Evolutionary conservation across 2,113 vertebrate species (phyloP).

Genomic region (Spea bombifrons): DNA sequence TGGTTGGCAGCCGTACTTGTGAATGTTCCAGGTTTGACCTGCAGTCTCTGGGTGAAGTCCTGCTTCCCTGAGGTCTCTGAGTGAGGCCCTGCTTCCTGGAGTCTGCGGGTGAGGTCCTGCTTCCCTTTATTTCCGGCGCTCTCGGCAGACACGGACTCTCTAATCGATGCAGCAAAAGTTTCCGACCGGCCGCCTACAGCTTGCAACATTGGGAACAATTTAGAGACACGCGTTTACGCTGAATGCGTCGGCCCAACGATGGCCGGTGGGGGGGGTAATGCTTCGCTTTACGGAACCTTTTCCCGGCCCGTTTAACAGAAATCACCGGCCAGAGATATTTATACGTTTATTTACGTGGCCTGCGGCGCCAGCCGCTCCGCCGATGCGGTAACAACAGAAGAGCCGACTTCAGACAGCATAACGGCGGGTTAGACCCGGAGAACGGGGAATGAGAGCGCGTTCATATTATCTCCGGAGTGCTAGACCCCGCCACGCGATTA

Average conservation of each 20-base stretch:
- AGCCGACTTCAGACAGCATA: not conserved
- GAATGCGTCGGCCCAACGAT: not conserved
- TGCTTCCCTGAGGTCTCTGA: no score
- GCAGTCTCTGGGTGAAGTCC: no score
- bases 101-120: no score
- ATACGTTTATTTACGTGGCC: not conserved
- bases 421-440: conserved; percentile 17
- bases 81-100: no score
- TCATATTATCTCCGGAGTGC: not conserved
- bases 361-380: not conserved
- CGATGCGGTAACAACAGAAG: not conserved
- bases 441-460: conserved; percentile 25
- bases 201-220: not conserved
- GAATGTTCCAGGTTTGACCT: no score
- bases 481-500: conserved; percentile 22
- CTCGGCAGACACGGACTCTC: no score
- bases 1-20: no score
- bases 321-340: conserved; percentile 17
- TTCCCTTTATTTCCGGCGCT: no score
- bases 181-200: not conserved
- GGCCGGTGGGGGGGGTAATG: not conserved
- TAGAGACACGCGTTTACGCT: not conserved
- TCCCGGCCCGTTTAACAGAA: conserved; percentile 10
- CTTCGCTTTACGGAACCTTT: not conserved
- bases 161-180: no score